phyloP scores from a whole-genome alignment of 2,888 invertebrate species.

The Eupithecia subumbrata region DNA sequence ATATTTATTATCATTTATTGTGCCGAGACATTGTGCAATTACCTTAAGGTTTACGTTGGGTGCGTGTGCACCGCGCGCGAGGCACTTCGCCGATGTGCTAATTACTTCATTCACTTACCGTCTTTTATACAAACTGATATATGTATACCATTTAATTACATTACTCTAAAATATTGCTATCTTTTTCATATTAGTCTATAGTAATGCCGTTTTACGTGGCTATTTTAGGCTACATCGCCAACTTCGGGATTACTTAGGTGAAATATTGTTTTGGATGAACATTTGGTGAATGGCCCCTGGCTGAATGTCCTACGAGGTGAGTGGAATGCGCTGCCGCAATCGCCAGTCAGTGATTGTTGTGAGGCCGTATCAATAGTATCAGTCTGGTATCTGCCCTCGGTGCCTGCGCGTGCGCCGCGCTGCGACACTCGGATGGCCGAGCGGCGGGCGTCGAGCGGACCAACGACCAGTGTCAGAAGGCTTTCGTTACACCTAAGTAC shows the following conservation, averaged over 20 bases:
- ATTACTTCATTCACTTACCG: slow-evolving; percentile 73
- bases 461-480: slow-evolving; percentile 23
- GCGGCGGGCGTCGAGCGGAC: background rate
- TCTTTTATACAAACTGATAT: slow-evolving; percentile 81
- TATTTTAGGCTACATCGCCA: slow-evolving; percentile 56
- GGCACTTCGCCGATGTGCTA: slow-evolving; percentile 75
- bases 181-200: slow-evolving; percentile 83
- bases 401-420: background rate
- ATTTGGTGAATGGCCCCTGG: slow-evolving; percentile 27
- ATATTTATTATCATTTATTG: slow-evolving; percentile 71
- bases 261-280: background rate
- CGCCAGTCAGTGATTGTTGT: background rate
- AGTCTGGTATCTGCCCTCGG: slow-evolving; percentile 14
- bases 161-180: slow-evolving; percentile 84
- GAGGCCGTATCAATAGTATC: background rate
- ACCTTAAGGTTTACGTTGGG: slow-evolving; percentile 72
- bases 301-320: slow-evolving; percentile 15
- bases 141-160: slow-evolving; percentile 74
- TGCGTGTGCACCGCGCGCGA: slow-evolving; percentile 61
- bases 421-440: background rate
- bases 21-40: slow-evolving; percentile 80
- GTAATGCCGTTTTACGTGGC: slow-evolving; percentile 65
- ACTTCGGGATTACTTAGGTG: background rate
- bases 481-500: slow-evolving; percentile 10
- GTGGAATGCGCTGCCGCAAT: slow-evolving; percentile 6